phyloP scores from a whole-genome alignment of 1,140 invertebrate species.

The Megalopta genalis region DNA sequence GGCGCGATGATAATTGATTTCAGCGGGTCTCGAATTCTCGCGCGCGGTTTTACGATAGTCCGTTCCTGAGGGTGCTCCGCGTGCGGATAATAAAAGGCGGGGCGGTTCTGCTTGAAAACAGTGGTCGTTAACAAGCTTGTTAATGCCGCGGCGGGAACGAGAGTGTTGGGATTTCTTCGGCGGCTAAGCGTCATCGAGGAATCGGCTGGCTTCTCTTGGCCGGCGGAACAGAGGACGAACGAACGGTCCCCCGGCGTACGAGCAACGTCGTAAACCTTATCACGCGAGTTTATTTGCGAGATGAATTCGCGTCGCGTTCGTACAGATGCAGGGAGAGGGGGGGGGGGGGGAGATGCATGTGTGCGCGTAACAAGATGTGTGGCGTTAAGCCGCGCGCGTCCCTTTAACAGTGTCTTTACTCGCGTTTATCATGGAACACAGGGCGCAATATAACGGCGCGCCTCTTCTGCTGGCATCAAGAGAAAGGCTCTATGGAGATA shows the following conservation, averaged over 20 bases:
- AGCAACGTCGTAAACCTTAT: conserved; percentile 61
- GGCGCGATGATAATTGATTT: not conserved
- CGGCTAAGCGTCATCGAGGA: conserved; percentile 6
- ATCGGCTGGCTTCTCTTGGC: conserved; percentile 28
- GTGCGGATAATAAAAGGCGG: not conserved
- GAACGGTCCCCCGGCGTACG: conserved; percentile 25
- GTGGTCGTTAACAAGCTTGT: not conserved
- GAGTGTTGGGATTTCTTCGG: conserved; percentile 29
- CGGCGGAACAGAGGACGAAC: conserved; percentile 37
- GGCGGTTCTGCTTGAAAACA: not conserved
- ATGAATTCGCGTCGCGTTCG: conserved; percentile 9
- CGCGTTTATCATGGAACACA: conserved; percentile 28
- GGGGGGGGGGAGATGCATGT: too few species aligned
- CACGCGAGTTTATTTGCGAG: conserved; percentile 49
- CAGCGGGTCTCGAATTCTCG: not conserved
- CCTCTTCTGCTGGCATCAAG: not conserved
- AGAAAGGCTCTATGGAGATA: conserved; percentile 1
- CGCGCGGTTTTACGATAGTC: not conserved
- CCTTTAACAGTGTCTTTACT: conserved; percentile 19
- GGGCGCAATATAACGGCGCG: conserved; percentile 16
- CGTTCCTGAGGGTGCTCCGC: not conserved
- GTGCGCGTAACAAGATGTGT: not conserved
- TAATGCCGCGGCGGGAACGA: not conserved
- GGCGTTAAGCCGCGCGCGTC: conserved; percentile 17
- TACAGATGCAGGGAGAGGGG: conserved; percentile 36